Evolutionary conservation across 2,797 vertebrate genomes (phyloP).

Genomic region (Meriones psammophilus): DNA sequence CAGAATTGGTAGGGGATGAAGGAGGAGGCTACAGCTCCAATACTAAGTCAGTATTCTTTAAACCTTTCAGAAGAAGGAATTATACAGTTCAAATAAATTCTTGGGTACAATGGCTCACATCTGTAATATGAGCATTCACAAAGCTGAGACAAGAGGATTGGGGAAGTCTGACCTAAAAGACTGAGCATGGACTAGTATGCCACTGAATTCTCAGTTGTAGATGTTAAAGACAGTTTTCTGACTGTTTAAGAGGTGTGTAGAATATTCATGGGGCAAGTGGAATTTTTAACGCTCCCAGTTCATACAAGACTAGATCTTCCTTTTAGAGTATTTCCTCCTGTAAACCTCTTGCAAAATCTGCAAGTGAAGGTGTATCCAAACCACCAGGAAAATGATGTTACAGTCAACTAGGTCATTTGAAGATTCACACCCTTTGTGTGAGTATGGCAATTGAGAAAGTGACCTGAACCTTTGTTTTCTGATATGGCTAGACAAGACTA

Average conservation of each 20-base stretch:
- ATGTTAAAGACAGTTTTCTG: neutral
- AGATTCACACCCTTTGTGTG: neutral
- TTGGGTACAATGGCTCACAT: no score
- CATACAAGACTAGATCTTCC: neutral
- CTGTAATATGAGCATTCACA: neutral
- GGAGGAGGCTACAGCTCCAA: no score
- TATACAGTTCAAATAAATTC: neutral
- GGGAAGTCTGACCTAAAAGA: neutral
- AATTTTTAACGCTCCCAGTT: neutral
- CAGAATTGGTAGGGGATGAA: no score
- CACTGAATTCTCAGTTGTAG: neutral
- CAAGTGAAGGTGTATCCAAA: neutral
- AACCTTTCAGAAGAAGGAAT: neutral
- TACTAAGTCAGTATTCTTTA: no score
- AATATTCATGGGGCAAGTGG: neutral
- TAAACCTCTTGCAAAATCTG: neutral
- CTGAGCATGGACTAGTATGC: neutral
- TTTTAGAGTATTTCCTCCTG: neutral
- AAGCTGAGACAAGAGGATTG: neutral
- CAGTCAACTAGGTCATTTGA: neutral
- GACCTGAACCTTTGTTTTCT: neutral
- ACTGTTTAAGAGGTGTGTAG: neutral
- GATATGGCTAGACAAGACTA: neutral
- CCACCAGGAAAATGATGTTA: neutral
- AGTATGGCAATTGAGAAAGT: neutral